Conservation (phyloP, 2,888 invertebrate species). For the Scaptomyza tumidula region DNA sequence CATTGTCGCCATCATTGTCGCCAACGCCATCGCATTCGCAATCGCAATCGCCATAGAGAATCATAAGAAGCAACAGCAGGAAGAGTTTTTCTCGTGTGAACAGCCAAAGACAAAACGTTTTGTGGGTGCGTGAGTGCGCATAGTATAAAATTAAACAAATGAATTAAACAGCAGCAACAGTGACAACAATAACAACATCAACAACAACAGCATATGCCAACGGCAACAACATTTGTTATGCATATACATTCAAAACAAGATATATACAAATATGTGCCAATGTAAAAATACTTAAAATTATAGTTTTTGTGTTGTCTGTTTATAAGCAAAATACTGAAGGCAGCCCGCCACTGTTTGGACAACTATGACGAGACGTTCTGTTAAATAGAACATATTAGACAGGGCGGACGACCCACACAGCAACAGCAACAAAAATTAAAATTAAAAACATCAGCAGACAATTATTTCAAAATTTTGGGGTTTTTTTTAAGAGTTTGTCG, state of each 20-base stretch:
- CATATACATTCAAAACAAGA: conserved; percentile 40
- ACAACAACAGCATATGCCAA: conserved; percentile 41
- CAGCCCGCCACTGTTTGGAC: conserved; percentile 65
- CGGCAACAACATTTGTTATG: conserved; percentile 51
- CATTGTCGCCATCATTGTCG: conserved; percentile 53
- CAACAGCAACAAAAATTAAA: conserved; percentile 21
- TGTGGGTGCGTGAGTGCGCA: conserved; percentile 75
- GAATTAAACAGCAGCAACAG: conserved; percentile 52
- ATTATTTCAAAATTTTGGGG: conserved; percentile 34
- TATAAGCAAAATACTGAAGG: conserved; percentile 25
- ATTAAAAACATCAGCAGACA: conserved; percentile 24
- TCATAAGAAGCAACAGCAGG: conserved; percentile 51
- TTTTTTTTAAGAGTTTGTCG: conserved; percentile 13
- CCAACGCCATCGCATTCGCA: conserved; percentile 29
- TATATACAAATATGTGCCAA: conserved; percentile 59
- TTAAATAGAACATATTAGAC: conserved; percentile 48
- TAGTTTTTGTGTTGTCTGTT: conserved; percentile 33
- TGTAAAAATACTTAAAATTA: conserved; percentile 55
- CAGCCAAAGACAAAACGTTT: conserved; percentile 56
- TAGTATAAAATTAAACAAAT: conserved; percentile 77
- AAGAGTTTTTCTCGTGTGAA: conserved; percentile 55
- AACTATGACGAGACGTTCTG: conserved; percentile 52
- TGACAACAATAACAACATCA: conserved; percentile 22
- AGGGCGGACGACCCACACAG: conserved; percentile 30
- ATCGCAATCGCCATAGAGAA: conserved; percentile 49